phyloP scores from a whole-genome alignment of 2,797 vertebrate genomes.

The Pipistrellus kuhlii region DNA sequence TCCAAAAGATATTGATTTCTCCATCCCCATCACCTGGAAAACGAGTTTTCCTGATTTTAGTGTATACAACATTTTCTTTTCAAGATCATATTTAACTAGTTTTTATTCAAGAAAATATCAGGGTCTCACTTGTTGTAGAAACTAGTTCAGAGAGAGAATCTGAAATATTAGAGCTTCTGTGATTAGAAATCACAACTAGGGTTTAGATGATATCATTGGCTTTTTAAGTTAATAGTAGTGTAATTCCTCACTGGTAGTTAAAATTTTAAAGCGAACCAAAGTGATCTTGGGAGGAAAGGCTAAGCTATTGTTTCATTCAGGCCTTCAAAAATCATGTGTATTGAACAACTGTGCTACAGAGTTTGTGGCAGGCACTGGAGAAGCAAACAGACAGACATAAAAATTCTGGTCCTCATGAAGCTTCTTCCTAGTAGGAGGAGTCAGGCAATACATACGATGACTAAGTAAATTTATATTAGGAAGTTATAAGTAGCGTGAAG shows the following conservation, averaged over 20 bases:
- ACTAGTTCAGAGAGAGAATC: conserved; percentile 17
- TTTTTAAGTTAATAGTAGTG: neutral
- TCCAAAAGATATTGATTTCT: conserved; percentile 47
- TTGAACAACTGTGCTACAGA: neutral
- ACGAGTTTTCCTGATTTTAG: conserved; percentile 48
- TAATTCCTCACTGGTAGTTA: conserved; percentile 37
- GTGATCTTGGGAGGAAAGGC: conserved; percentile 24
- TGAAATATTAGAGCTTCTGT: conserved; percentile 38
- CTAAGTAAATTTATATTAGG: conserved; percentile 40
- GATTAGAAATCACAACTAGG: conserved; percentile 7
- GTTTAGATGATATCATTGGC: conserved; percentile 7
- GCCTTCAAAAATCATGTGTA: neutral
- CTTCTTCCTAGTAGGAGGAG: conserved; percentile 11
- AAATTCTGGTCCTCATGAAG: conserved; percentile 11
- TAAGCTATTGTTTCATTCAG: conserved; percentile 8
- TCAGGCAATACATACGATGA: neutral
- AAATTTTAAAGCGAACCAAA: conserved; percentile 33
- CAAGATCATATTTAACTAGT: conserved; percentile 29
- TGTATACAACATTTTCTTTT: neutral
- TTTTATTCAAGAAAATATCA: conserved; percentile 40
- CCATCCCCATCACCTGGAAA: neutral
- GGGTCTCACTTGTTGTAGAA: neutral
- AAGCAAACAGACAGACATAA: conserved; percentile 31
- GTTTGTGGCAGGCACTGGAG: neutral
- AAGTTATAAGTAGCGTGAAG: neutral